Conservation (phyloP, 2,888 invertebrate species). For the Drosophila algonquin region DNA sequence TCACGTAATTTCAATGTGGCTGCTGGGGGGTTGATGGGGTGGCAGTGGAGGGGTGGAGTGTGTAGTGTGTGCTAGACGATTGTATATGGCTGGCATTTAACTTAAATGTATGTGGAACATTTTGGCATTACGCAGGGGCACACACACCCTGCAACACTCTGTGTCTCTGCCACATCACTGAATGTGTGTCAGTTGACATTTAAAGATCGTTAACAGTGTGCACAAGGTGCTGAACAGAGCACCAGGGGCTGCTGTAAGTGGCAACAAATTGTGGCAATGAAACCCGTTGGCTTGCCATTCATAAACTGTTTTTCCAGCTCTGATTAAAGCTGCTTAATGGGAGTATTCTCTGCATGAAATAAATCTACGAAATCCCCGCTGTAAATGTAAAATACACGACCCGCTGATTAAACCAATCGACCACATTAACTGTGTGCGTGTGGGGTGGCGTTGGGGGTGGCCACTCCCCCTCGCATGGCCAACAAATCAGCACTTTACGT, state of each 20-base stretch:
- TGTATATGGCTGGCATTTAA: constrained; percentile 78
- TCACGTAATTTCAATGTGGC: constrained; percentile 71
- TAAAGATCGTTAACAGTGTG: constrained; percentile 73
- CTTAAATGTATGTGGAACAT: constrained; percentile 74
- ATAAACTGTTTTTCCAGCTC: constrained; percentile 10
- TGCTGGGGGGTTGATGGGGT: constrained; percentile 11
- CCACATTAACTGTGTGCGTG: constrained; percentile 1
- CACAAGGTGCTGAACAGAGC: constrained; percentile 35
- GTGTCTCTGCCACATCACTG: constrained; percentile 8
- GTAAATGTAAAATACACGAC: constrained; percentile 29
- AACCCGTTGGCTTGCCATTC: neutral
- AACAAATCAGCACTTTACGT: constrained; percentile 75
- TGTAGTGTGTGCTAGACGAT: constrained; percentile 29
- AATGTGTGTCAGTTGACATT: constrained; percentile 72
- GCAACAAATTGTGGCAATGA: constrained; percentile 42
- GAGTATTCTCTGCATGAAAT: constrained; percentile 27
- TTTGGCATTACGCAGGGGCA: constrained; percentile 52
- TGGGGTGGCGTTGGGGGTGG: no score
- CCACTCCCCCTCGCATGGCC: constrained; percentile 17
- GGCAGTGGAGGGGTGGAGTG: neutral
- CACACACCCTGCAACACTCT: neutral
- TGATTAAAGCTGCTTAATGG: constrained; percentile 16
- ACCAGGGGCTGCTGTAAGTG: constrained; percentile 14
- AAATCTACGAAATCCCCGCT: constrained; percentile 37
- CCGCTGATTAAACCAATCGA: constrained; percentile 49